Evolutionary conservation across 1,140 invertebrate species (phyloP).

Genomic region (Bombus terrestris): DNA sequence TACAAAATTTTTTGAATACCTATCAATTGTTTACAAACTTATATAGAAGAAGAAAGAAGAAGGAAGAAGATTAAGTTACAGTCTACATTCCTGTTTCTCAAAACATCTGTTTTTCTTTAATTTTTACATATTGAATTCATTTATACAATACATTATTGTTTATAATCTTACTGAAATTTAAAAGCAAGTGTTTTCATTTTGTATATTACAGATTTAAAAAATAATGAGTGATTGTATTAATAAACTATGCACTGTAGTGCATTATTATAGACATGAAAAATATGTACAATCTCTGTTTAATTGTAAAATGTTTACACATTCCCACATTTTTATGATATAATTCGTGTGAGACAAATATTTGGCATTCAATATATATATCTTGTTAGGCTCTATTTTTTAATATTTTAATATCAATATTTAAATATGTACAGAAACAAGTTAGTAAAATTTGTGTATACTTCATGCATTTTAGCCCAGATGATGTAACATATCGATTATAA

Average conservation of each 20-base stretch:
- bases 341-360: conserved; percentile 19
- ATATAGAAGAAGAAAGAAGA: background rate
- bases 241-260: conserved; percentile 16
- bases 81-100: background rate
- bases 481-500: background rate
- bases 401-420: conserved; percentile 22
- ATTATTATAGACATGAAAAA: conserved; percentile 32
- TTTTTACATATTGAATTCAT: background rate
- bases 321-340: background rate
- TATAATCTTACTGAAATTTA: conserved; percentile 12
- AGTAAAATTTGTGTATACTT: conserved; percentile 19
- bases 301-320: conserved; percentile 23
- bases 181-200: conserved; percentile 13
- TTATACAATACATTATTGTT: background rate
- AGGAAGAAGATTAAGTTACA: background rate
- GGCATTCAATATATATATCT: background rate
- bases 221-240: conserved; percentile 43
- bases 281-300: conserved; percentile 47
- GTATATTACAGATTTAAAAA: conserved; percentile 56
- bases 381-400: conserved; percentile 12
- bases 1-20: background rate
- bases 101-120: background rate
- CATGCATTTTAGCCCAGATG: background rate
- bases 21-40: background rate
- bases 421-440: conserved; percentile 31